These are phyloP conservation scores for Apomyelois bistriatella DNA, from an alignment of 2,888 invertebrate genomes.

Conservation along the genomic window DNA sequence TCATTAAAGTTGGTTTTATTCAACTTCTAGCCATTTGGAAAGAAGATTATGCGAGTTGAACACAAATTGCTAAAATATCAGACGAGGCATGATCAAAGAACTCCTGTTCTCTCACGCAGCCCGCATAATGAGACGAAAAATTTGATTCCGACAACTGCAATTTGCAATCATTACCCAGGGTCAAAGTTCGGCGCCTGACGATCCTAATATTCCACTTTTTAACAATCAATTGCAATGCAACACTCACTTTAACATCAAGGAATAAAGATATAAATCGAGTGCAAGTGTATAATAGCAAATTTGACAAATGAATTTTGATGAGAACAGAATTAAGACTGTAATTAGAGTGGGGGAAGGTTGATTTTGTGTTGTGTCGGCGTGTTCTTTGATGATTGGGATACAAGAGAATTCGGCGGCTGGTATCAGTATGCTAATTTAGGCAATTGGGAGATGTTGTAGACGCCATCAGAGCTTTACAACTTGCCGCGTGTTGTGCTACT, in stretches of 20 bases:
- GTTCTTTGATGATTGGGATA: constrained; percentile 51
- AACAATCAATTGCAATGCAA: constrained; percentile 18
- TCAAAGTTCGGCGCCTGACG: constrained; percentile 55
- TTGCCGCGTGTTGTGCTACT: background rate
- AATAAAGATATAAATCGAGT: constrained; percentile 27
- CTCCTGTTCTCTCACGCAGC: constrained; percentile 15
- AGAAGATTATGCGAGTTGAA: too few relatives aligned
- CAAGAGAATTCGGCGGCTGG: constrained; percentile 62
- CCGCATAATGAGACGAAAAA: constrained; percentile 48
- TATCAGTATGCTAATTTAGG: constrained; percentile 67
- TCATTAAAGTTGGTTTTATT: too few relatives aligned
- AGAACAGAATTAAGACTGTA: constrained; percentile 30
- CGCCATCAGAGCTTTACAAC: background rate
- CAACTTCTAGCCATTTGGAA: too few relatives aligned
- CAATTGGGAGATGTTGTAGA: constrained; percentile 42
- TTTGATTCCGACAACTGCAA: constrained; percentile 60
- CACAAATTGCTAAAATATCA: background rate
- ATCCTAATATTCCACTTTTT: constrained; percentile 36
- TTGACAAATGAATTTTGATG: constrained; percentile 3
- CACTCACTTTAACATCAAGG: constrained; percentile 19
- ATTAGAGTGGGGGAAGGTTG: constrained; percentile 24
- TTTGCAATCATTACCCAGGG: constrained; percentile 62
- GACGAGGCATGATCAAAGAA: background rate
- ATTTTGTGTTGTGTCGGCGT: constrained; percentile 36
- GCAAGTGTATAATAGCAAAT: background rate